These are phyloP conservation scores for Armadillidium nasatum DNA, from an alignment of 1,140 invertebrate species.

Conservation along the genomic window DNA sequence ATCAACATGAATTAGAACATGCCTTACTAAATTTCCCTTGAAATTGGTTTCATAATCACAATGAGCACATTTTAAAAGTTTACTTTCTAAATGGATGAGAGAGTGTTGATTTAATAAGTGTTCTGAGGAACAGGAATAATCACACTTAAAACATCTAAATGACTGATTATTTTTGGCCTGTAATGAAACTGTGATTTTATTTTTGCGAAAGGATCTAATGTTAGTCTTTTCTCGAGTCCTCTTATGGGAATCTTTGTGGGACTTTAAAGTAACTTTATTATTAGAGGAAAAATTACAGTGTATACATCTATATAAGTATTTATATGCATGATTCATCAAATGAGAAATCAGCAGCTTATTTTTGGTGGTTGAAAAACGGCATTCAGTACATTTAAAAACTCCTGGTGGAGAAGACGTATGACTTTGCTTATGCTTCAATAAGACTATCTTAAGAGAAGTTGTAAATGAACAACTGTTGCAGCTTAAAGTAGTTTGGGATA, in stretches of 20 bases:
- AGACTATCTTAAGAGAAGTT: no score
- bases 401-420: no score
- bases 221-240: background rate
- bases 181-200: background rate
- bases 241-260: background rate
- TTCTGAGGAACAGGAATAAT: background rate
- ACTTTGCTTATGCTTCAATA: no score
- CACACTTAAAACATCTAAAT: background rate
- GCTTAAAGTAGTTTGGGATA: no score
- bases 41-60: background rate
- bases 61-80: background rate
- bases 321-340: background rate
- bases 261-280: background rate
- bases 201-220: background rate
- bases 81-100: background rate
- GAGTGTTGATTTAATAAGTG: background rate
- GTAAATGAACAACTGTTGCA: no score
- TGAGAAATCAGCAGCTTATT: background rate
- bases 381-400: background rate
- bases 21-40: background rate
- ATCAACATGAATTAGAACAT: background rate
- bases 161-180: background rate
- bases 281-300: background rate
- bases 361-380: background rate
- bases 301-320: background rate